Percentiles rank a stretch among this genome's conserved stretches.
These are phyloP conservation scores for Cheirogaleus major DNA, from an alignment of 2,797 vertebrate species.

Conservation along the genomic window DNA sequence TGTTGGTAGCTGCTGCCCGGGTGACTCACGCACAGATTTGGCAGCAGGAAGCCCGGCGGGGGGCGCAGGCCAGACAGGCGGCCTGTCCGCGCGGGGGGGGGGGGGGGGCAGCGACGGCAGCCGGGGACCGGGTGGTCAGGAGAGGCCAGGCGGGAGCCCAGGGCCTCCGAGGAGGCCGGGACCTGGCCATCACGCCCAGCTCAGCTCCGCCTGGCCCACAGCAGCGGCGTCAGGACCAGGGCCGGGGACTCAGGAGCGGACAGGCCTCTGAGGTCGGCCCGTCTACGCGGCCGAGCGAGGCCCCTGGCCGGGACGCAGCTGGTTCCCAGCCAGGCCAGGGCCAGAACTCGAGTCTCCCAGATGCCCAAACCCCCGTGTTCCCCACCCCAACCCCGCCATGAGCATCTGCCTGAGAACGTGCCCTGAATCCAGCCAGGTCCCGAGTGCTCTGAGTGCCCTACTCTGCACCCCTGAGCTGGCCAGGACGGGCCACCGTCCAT, in stretches of 20 bases:
- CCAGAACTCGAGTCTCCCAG: not conserved
- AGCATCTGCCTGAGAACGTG: too few relatives aligned
- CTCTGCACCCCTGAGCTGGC: not conserved
- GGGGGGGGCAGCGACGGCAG: not conserved
- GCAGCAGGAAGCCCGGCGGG: not conserved
- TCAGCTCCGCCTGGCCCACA: not conserved
- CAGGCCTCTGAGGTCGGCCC: not conserved
- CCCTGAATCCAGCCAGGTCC: too few relatives aligned
- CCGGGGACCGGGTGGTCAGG: too few relatives aligned
- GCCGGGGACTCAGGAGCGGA: accelerated
- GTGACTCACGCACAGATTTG: not conserved
- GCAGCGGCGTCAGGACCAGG: accelerated
- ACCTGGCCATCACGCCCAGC: not conserved
- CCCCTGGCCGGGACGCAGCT: not conserved
- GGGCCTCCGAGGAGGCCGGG: not conserved
- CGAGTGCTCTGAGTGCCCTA: too few relatives aligned
- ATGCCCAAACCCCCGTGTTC: not conserved
- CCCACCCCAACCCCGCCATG: accelerated
- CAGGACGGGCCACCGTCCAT: accelerated
- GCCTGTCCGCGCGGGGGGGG: not conserved
- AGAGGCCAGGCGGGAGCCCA: not conserved
- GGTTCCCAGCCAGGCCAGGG: not conserved
- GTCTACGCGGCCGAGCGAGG: accelerated
- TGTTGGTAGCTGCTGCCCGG: not conserved
- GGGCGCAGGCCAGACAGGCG: not conserved